phyloP scores from a whole-genome alignment of 2,888 invertebrate species.

The Daptonema setosum region DNA sequence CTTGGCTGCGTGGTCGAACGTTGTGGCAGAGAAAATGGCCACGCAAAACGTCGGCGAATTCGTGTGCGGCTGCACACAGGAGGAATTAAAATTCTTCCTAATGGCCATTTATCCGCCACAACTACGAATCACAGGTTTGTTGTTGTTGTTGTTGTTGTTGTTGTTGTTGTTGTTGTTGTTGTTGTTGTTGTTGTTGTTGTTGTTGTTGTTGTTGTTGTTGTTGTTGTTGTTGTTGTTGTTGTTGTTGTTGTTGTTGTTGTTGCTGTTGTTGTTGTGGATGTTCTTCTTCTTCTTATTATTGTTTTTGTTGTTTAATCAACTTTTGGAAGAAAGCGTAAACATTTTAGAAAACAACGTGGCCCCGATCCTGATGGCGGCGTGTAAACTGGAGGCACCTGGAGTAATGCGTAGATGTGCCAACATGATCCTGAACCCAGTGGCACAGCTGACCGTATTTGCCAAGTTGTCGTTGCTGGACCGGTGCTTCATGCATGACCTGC shows the following conservation, averaged over 20 bases:
- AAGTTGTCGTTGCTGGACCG: constrained; percentile 24
- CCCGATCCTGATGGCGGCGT: constrained; percentile 23
- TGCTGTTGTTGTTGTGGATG: no score
- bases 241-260: neutral
- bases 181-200: neutral
- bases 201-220: neutral
- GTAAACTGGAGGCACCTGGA: constrained; percentile 26
- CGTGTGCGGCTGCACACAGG: constrained; percentile 5
- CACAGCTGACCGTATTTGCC: constrained; percentile 24
- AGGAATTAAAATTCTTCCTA: constrained; percentile 6
- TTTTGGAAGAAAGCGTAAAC: no score
- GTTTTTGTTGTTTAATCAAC: no score
- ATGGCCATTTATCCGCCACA: constrained; percentile 26
- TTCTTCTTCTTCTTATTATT: no score
- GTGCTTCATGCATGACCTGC: constrained; percentile 26
- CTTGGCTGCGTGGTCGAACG: constrained; percentile 7
- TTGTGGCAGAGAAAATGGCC: neutral
- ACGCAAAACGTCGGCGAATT: constrained; percentile 2
- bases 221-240: neutral
- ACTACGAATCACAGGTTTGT: constrained; percentile 22
- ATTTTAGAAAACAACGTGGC: constrained; percentile 23
- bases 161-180: neutral
- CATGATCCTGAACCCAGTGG: constrained; percentile 19
- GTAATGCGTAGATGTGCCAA: constrained; percentile 23
- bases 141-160: neutral